Conservation (phyloP, 1,140 invertebrate genomes). For the Trinorchestia longiramus region DNA sequence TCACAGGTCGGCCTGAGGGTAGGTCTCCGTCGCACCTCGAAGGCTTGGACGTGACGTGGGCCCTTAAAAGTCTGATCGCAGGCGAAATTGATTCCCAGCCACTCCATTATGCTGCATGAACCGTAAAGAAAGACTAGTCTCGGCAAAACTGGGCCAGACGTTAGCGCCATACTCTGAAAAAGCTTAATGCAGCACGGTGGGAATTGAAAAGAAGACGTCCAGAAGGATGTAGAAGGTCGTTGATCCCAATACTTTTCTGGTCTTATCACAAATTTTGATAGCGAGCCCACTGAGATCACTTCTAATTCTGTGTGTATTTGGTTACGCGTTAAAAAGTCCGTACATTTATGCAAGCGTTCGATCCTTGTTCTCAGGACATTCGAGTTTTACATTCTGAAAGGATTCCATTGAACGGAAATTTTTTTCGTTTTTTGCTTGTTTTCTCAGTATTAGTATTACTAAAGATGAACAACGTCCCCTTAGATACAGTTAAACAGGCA, state of each 20-base stretch:
- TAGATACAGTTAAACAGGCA: neutral
- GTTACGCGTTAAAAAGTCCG: neutral
- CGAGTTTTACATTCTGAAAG: no score
- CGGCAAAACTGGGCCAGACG: neutral
- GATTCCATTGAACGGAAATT: no score
- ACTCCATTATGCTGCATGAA: neutral
- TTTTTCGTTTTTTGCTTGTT: neutral
- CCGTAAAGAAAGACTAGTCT: neutral
- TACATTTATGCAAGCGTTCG: neutral
- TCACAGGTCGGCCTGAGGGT: neutral
- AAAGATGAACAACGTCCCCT: neutral
- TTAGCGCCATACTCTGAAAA: neutral
- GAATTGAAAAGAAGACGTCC: neutral
- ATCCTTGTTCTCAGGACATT: neutral
- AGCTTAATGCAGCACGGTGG: neutral
- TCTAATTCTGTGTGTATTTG: neutral
- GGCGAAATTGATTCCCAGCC: neutral
- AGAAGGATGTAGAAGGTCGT: neutral
- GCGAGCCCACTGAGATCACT: neutral
- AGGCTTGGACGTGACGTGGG: neutral
- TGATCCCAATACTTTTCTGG: neutral
- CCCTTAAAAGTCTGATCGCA: conserved; percentile 6
- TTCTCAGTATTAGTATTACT: neutral
- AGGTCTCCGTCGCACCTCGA: neutral
- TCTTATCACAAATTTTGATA: neutral